A percentile compares a stretch with the other conserved stretches of the same genome.
phyloP scores from a whole-genome alignment of 1,140 invertebrate species.

The Aphelinus certus region DNA sequence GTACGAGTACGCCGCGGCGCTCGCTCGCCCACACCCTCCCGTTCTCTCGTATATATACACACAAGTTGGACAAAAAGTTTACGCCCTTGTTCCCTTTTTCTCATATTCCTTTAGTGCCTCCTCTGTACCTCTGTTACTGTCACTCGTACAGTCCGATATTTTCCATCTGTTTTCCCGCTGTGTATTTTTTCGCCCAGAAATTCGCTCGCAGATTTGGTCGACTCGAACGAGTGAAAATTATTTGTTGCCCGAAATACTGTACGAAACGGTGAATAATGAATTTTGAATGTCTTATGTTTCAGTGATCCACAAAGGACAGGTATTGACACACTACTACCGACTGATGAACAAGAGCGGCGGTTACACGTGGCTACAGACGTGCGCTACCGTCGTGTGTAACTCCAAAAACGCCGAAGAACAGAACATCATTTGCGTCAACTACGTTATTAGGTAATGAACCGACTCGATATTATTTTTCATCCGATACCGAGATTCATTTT shows the following conservation, averaged over 20 bases:
- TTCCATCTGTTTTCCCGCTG: too few species aligned
- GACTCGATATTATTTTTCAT: slow-evolving; percentile 43
- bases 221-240: slow-evolving; percentile 26
- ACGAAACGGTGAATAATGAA: too few species aligned
- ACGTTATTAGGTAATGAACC: slow-evolving; percentile 81
- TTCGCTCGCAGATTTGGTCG: too few species aligned
- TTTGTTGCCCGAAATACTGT: too few species aligned
- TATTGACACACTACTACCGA: slow-evolving; percentile 94
- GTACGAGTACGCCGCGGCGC: background rate
- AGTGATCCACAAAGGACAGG: slow-evolving; percentile 96
- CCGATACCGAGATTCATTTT: background rate
- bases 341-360: slow-evolving; percentile 96
- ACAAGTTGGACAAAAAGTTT: background rate
- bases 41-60: background rate
- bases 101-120: background rate
- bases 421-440: slow-evolving; percentile 96
- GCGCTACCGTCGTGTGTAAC: slow-evolving; percentile 95
- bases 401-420: slow-evolving; percentile 95
- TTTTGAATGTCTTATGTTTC: too few species aligned
- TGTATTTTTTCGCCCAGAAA: too few species aligned
- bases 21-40: slow-evolving; percentile 26
- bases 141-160: too few species aligned
- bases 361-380: slow-evolving; percentile 96
- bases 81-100: background rate
- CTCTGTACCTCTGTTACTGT: too few species aligned